Evolutionary conservation across 1,140 invertebrate genomes (phyloP).

Genomic region (Aleiodes sp.): DNA sequence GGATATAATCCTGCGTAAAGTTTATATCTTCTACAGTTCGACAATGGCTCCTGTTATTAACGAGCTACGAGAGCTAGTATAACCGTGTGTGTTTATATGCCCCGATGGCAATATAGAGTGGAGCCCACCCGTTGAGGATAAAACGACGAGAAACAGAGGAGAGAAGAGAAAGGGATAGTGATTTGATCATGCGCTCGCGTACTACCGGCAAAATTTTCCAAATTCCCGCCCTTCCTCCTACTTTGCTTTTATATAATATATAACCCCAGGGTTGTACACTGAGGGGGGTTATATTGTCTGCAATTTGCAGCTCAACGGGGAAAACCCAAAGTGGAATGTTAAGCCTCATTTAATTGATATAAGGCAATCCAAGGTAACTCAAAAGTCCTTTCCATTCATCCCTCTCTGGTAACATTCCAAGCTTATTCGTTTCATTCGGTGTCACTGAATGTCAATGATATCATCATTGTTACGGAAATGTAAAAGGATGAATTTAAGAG

Average conservation of each 20-base stretch:
- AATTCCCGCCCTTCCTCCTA: constrained; percentile 3
- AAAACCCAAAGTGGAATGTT: constrained; percentile 36
- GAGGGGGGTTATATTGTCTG: constrained; percentile 34
- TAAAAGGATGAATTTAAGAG: too few species aligned
- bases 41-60: constrained; percentile 35
- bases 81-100: constrained; percentile 1
- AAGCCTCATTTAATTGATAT: constrained; percentile 42
- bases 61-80: constrained; percentile 12
- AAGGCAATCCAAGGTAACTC: constrained; percentile 23
- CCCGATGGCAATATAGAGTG: constrained; percentile 9
- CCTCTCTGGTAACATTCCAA: neutral
- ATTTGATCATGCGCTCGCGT: neutral
- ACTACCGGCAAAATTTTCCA: neutral
- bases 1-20: constrained; percentile 29
- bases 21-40: constrained; percentile 26
- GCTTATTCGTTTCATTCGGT: constrained; percentile 5
- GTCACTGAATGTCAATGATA: constrained; percentile 22
- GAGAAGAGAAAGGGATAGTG: too few species aligned
- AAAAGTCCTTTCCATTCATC: neutral
- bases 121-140: neutral
- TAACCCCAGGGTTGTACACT: constrained; percentile 18
- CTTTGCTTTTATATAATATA: constrained; percentile 15
- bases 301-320: constrained; percentile 34
- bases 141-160: too few species aligned
- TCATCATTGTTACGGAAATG: neutral